A percentile compares a stretch with the other conserved stretches of the same genome.
phyloP scores from a whole-genome alignment of 2,113 vertebrate species.

The Sapajus apella region DNA sequence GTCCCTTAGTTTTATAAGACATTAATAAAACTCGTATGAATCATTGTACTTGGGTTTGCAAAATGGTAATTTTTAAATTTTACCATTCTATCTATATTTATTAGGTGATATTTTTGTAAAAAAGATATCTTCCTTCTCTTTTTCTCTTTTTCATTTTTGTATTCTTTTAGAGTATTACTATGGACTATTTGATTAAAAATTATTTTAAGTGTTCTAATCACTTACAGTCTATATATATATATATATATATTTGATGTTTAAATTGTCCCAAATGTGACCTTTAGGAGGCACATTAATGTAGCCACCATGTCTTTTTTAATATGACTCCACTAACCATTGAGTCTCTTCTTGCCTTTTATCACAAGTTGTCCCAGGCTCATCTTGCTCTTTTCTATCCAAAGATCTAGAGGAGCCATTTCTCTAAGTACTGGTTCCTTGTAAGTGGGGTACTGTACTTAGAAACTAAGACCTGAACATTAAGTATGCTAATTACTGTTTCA shows the following conservation, averaged over 20 bases:
- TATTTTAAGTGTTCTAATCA: neutral
- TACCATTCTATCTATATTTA: neutral
- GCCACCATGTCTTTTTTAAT: neutral
- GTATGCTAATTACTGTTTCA: neutral
- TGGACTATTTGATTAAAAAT: neutral
- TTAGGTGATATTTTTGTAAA: neutral
- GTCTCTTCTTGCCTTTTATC: neutral
- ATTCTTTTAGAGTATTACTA: neutral
- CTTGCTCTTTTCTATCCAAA: neutral
- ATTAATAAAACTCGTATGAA: neutral
- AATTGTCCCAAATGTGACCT: neutral
- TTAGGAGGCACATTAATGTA: neutral
- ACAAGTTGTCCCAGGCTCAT: neutral
- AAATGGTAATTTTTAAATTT: neutral
- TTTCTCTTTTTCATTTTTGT: neutral
- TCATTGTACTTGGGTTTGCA: neutral
- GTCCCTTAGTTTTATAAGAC: neutral
- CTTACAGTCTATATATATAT: neutral
- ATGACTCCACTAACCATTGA: no score
- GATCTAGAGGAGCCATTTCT: neutral
- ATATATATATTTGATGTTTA: neutral
- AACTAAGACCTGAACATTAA: neutral
- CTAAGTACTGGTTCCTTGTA: neutral
- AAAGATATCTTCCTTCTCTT: neutral
- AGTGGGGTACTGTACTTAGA: neutral